Base-by-base conservation (phyloP, 2,888 invertebrate genomes). In the Agrotis puta region DNA sequence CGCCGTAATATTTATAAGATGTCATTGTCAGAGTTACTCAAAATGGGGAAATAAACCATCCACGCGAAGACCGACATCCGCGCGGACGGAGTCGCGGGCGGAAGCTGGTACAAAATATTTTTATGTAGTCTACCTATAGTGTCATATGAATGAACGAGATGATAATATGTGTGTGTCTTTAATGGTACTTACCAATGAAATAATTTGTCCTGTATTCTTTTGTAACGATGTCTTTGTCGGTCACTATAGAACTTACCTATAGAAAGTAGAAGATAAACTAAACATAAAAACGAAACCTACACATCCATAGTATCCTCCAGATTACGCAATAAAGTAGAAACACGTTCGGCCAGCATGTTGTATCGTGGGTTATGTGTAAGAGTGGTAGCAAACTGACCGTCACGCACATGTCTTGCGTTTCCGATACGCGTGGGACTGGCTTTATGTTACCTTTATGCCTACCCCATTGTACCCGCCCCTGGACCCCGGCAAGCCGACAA, bases 401-500 rank as follows among this genome's bases (percentile, higher is more conserved):
- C 81, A 85, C 82, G 84, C 75, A 82, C 81, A 74, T 68, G 77
- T 70, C 84, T 67, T 69, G 69, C 58, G 70, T 76, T 86, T 81
- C 81, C 84, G 81, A 80, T 77, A 79, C 69, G 64, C 64, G 61
- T 45, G 64, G 63, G 72, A 54, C 72, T 69, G 64, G 50, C 66
- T 78, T 74, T 81, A 74, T 81, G 64, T 71, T 70, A 70, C 75
- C 64, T 59, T 68, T 74, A 70, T 78, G 64, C 48, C 39, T 39
- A 39, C 39, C 11, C 64, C 43, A 65, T 66, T 63, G 61, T 80
- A 64, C 67, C 82, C 81, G 54, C 65, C 61, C 67, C 66, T 67
- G 53, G 58, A 70, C 79, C 71, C 53, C 53, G 65, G 74, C 74
- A 65, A 64, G 74, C 81, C 70, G 66, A 48, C 67, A 71, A 74